A percentile compares a stretch with the other conserved stretches of the same genome.
Conservation (phyloP, 2,797 vertebrate species). For the Rhincodon typus region DNA sequence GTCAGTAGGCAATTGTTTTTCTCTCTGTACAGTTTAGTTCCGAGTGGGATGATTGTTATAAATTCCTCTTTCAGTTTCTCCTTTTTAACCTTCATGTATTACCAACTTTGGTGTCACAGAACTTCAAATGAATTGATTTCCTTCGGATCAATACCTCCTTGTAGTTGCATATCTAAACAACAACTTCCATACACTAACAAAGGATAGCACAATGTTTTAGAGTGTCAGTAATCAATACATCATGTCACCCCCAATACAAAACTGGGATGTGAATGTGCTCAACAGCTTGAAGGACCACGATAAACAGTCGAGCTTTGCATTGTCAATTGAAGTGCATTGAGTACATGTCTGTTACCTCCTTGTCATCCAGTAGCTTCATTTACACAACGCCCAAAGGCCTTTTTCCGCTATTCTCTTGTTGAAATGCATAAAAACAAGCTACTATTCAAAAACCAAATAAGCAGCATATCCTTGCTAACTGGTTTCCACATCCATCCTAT, state of each 20-base stretch:
- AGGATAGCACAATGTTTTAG: neutral
- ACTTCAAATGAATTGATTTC: conserved; percentile 24
- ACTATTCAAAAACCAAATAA: neutral
- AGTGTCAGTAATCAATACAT: conserved; percentile 2
- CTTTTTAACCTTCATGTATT: neutral
- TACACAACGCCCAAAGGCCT: too few species aligned
- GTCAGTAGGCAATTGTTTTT: neutral
- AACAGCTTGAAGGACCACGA: neutral
- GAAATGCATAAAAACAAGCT: neutral
- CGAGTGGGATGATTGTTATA: neutral
- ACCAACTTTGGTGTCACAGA: neutral
- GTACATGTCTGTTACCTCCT: neutral
- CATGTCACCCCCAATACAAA: conserved; percentile 16
- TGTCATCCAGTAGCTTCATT: neutral
- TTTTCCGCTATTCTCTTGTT: neutral
- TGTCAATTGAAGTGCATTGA: neutral
- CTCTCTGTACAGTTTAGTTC: neutral
- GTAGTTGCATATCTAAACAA: conserved; percentile 26
- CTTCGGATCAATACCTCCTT: conserved; percentile 1
- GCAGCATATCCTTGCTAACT: neutral
- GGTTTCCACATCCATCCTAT: neutral
- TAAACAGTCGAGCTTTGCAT: neutral
- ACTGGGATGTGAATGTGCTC: neutral
- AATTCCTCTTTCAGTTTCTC: neutral
- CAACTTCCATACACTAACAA: neutral